phyloP scores from a whole-genome alignment of 30 jellyfish, hydroid and myxozoan genomes.

The Rhopilema esculentum region DNA sequence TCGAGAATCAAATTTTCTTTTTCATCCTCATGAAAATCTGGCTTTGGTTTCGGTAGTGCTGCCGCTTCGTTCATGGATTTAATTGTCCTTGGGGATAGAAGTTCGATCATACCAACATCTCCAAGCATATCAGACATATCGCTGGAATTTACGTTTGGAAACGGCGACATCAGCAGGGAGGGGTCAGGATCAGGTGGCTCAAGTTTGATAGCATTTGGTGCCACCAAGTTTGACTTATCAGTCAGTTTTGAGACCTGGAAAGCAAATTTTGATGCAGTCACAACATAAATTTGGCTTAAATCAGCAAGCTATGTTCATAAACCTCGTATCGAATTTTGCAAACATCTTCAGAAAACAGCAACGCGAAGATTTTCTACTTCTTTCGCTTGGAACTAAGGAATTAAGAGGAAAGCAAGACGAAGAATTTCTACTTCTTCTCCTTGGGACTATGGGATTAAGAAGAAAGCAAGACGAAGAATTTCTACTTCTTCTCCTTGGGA shows the following conservation, averaged over 20 bases:
- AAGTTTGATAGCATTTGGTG: constrained; percentile 13
- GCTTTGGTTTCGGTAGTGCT: constrained; percentile 4
- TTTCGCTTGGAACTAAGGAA: no score
- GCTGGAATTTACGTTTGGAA: constrained; percentile 55
- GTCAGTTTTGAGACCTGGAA: constrained; percentile 15
- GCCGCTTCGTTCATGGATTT: constrained; percentile 23
- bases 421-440: no score
- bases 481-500: no score
- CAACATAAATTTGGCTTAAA: no score
- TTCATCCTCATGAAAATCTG: constrained; percentile 7
- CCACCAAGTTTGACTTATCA: constrained; percentile 7
- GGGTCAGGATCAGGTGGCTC: constrained; percentile 34
- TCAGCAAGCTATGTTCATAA: no score
- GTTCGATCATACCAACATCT: constrained; percentile 80
- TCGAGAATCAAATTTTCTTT: constrained; percentile 25
- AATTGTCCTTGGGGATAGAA: constrained; percentile 42
- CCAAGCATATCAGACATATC: constrained; percentile 85
- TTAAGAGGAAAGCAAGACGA: no score
- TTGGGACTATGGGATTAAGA: no score
- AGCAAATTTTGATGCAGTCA: no score
- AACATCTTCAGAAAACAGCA: no score
- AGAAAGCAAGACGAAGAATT: no score
- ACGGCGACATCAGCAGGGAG: constrained; percentile 85
- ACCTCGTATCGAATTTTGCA: no score
- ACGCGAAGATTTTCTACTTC: no score